Percentiles rank a stretch among this genome's conserved stretches.
phyloP scores from a whole-genome alignment of 2,888 invertebrate genomes.

The Acanthopleura granulata region DNA sequence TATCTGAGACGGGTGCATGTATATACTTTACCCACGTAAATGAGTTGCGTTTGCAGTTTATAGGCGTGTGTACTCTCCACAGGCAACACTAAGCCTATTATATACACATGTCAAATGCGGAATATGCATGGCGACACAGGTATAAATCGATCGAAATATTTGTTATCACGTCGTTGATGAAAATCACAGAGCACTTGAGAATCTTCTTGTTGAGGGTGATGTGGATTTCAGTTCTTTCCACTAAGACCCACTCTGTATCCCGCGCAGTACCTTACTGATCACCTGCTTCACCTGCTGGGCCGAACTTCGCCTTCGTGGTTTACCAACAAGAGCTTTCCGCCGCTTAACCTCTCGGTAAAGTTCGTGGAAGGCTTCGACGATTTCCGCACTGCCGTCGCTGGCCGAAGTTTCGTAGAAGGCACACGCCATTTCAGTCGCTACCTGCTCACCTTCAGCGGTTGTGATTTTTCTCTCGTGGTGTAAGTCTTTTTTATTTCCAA shows the following conservation, averaged over 20 bases:
- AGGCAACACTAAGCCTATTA: no score
- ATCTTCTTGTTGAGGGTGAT: no score
- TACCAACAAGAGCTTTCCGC: slow-evolving; percentile 55
- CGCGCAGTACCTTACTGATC: slow-evolving; percentile 42
- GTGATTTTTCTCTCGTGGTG: slow-evolving; percentile 58
- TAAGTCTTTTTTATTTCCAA: slow-evolving; percentile 64
- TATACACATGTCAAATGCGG: no score
- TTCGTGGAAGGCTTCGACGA: slow-evolving; percentile 66
- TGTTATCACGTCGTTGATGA: no score
- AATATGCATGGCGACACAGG: no score
- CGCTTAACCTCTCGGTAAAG: slow-evolving; percentile 64
- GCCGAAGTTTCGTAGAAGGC: slow-evolving; percentile 67
- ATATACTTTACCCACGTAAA: no score
- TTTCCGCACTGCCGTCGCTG: slow-evolving; percentile 64
- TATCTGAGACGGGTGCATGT: no score
- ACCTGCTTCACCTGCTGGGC: slow-evolving; percentile 60
- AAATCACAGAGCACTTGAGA: no score
- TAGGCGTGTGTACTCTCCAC: no score
- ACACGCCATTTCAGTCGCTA: slow-evolving; percentile 62
- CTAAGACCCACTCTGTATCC: slow-evolving; percentile 15
- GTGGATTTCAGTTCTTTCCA: background rate
- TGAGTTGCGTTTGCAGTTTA: no score
- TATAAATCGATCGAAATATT: no score
- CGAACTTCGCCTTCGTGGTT: slow-evolving; percentile 62
- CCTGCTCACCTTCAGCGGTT: slow-evolving; percentile 54